A percentile compares a stretch with the other conserved stretches of the same genome.
Conservation (phyloP, 2,797 vertebrate species). For the Rhinogobio ventralis region DNA sequence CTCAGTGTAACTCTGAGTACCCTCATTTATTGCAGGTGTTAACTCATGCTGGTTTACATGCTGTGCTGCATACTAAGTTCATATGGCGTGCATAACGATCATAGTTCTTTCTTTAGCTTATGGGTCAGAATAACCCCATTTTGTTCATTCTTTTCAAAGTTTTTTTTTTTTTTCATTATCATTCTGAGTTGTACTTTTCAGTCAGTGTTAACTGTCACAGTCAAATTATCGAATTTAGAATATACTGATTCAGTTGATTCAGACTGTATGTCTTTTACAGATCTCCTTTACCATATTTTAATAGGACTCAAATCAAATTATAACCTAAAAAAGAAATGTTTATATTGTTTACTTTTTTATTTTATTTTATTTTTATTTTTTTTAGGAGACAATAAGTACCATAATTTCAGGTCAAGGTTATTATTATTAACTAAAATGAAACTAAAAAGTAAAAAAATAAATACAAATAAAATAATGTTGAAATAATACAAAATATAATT, state of each 20-base stretch:
- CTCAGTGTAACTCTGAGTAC: conserved; percentile 22
- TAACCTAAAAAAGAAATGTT: background rate
- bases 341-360: background rate
- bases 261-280: background rate
- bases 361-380: too few species aligned
- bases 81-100: background rate
- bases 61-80: conserved; percentile 16
- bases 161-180: background rate
- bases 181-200: background rate
- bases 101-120: background rate
- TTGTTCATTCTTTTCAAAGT: background rate
- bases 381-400: too few species aligned
- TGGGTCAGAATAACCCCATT: background rate
- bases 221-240: background rate
- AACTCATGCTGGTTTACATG: background rate
- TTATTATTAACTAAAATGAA: background rate
- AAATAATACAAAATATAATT: background rate
- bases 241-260: background rate
- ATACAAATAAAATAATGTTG: background rate
- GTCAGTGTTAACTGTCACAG: too few species aligned
- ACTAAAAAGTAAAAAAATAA: background rate
- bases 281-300: background rate
- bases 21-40: conserved; percentile 34
- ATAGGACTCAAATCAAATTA: background rate
- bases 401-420: background rate